Evolutionary conservation across 2,888 invertebrate genomes (phyloP).

Genomic region (Coenonympha glycerion): DNA sequence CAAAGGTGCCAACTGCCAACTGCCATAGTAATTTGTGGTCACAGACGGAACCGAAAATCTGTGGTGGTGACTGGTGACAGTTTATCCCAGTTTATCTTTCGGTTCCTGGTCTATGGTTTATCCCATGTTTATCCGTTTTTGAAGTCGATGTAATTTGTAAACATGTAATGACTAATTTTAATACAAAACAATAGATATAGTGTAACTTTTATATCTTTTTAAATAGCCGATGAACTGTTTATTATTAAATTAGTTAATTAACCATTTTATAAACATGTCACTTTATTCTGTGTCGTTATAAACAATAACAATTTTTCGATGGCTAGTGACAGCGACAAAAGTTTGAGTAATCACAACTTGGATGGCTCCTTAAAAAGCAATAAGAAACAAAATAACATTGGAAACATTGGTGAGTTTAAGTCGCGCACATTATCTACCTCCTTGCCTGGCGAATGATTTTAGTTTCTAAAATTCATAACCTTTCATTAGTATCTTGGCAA

Average conservation of each 20-base stretch:
- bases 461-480: constrained; percentile 12
- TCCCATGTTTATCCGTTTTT: too few relatives aligned
- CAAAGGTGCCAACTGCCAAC: too few relatives aligned
- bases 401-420: constrained; percentile 51
- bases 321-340: constrained; percentile 74
- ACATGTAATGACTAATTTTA: constrained; percentile 44
- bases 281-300: constrained; percentile 16
- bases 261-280: constrained; percentile 13
- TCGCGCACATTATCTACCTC: neutral
- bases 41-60: too few relatives aligned
- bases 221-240: constrained; percentile 22
- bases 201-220: constrained; percentile 40
- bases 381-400: constrained; percentile 54
- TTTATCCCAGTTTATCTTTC: too few relatives aligned
- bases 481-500: constrained; percentile 3
- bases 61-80: too few relatives aligned
- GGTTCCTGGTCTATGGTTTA: too few relatives aligned
- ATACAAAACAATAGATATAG: constrained; percentile 34
- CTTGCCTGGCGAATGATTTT: neutral
- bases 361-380: constrained; percentile 60
- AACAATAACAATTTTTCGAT: constrained; percentile 58
- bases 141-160: constrained; percentile 59
- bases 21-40: too few relatives aligned
- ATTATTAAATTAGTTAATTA: constrained; percentile 8
- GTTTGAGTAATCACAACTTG: constrained; percentile 65